Conservation (phyloP, 2,888 invertebrate species). For the Rotaria sp. region DNA sequence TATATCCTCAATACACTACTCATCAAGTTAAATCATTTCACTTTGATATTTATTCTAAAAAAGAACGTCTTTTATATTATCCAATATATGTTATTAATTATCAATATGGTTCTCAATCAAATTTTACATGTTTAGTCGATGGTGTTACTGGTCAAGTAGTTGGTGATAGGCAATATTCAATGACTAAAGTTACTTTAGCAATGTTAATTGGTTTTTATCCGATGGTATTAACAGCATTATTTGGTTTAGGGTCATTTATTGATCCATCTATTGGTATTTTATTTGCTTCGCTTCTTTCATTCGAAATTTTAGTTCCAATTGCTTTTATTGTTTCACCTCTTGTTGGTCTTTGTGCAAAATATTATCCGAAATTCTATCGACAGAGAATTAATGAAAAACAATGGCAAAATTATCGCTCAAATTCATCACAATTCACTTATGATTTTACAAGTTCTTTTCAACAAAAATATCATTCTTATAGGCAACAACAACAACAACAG, state of each 20-base stretch:
- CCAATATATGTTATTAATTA: conserved; percentile 14
- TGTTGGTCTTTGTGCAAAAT: neutral
- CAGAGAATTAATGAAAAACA: neutral
- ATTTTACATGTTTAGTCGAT: conserved; percentile 25
- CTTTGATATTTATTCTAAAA: neutral
- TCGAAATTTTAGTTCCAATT: neutral
- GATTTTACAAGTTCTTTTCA: neutral
- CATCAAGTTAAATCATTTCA: neutral
- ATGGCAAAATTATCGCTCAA: neutral
- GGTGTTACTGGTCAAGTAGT: neutral
- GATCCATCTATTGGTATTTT: neutral
- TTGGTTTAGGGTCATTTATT: neutral
- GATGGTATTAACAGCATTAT: neutral
- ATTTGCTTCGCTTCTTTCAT: neutral
- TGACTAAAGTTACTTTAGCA: neutral
- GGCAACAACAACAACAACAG: neutral
- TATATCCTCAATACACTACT: neutral
- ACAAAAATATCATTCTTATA: conserved; percentile 7
- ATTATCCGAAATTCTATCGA: neutral
- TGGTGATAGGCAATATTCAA: conserved; percentile 11
- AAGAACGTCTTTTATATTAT: neutral
- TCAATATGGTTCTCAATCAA: neutral
- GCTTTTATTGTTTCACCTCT: neutral
- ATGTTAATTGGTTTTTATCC: neutral
- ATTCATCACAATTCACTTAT: conserved; percentile 11